Evolutionary conservation across 2,797 vertebrate species (phyloP).

Genomic region (Astyanax mexicanus): DNA sequence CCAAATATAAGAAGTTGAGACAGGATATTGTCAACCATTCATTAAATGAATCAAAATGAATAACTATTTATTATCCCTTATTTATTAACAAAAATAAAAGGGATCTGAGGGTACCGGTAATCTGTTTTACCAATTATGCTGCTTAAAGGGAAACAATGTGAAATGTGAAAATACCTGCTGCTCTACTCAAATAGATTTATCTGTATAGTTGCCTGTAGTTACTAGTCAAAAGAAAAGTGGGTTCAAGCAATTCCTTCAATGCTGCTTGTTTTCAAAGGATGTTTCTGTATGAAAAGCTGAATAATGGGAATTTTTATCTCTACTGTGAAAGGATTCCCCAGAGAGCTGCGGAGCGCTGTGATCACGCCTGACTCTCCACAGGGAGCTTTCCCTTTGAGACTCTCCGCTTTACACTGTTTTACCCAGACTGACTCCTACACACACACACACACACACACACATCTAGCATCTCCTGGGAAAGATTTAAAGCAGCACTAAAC

Average conservation of each 20-base stretch:
- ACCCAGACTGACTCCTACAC: constrained; percentile 8
- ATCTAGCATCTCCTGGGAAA: background rate
- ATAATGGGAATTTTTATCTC: constrained; percentile 19
- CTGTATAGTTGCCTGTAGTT: too few species aligned
- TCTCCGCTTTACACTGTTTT: background rate
- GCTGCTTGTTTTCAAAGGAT: background rate
- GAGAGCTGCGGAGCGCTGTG: constrained; percentile 32
- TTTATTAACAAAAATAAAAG: too few species aligned
- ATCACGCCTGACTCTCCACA: background rate
- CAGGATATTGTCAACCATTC: too few species aligned
- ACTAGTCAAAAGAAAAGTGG: too few species aligned
- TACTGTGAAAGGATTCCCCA: constrained; percentile 38
- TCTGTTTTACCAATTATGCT: too few species aligned
- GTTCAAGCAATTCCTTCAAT: background rate
- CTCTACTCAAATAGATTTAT: too few species aligned
- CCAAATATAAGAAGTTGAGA: too few species aligned
- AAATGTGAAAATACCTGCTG: too few species aligned
- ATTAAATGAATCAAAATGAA: too few species aligned
- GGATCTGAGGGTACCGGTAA: too few species aligned
- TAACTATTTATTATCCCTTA: too few species aligned
- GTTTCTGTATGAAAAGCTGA: background rate
- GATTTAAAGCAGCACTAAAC: background rate
- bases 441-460: background rate
- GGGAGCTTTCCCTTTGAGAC: background rate
- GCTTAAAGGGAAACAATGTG: too few species aligned